Evolutionary conservation across 2,888 invertebrate genomes (phyloP).

Genomic region (Aquatica leii): DNA sequence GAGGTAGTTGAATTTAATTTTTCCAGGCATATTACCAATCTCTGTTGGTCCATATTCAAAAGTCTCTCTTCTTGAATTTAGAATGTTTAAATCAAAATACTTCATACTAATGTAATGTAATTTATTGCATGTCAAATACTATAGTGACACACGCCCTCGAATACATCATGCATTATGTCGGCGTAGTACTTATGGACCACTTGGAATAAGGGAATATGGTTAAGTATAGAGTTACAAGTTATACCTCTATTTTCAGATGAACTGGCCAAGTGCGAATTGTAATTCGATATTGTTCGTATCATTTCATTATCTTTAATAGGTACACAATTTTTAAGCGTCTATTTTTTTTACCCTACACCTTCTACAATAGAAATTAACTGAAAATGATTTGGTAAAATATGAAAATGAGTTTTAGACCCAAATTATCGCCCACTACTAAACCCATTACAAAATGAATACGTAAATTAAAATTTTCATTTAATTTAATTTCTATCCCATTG

Average conservation of each 20-base stretch:
- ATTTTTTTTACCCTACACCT: constrained; percentile 16
- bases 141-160: constrained; percentile 24
- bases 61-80: constrained; percentile 26
- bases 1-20: constrained; percentile 7
- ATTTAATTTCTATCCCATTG: constrained; percentile 22
- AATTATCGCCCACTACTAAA: constrained; percentile 12
- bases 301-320: constrained; percentile 23
- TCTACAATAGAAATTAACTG: constrained; percentile 20
- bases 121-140: constrained; percentile 23
- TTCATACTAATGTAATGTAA: constrained; percentile 30
- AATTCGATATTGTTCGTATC: constrained; percentile 5
- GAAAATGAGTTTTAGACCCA: constrained; percentile 18
- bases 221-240: constrained; percentile 14
- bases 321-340: background rate
- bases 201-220: constrained; percentile 38
- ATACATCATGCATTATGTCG: constrained; percentile 36
- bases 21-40: constrained; percentile 28
- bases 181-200: constrained; percentile 27
- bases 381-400: constrained; percentile 17
- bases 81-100: constrained; percentile 27
- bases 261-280: constrained; percentile 7
- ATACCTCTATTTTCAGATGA: constrained; percentile 31
- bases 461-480: background rate
- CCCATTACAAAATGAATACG: constrained; percentile 28
- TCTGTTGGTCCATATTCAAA: constrained; percentile 33